These are phyloP conservation scores for Actinemys pallida DNA, from an alignment of 2,113 vertebrate species.

Conservation along the genomic window DNA sequence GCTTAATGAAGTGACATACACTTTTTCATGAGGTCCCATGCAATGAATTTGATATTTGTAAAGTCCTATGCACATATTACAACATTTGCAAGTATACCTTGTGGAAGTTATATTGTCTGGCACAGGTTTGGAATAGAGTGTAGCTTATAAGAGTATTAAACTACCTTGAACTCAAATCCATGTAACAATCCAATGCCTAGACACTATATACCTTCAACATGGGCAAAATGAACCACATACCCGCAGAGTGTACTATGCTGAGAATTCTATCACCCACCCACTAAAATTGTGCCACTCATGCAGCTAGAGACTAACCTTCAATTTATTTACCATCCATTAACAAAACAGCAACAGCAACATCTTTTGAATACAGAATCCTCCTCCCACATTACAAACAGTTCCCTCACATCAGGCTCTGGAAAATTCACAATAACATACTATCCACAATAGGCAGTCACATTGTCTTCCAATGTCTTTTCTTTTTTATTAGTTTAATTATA, in stretches of 20 bases:
- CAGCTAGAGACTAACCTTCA: neutral
- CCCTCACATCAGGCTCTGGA: neutral
- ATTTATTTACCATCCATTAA: neutral
- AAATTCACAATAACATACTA: neutral
- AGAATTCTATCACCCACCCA: neutral
- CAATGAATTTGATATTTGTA: neutral
- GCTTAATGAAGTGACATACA: neutral
- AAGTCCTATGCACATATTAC: neutral
- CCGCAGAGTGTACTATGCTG: neutral
- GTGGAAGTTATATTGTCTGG: neutral
- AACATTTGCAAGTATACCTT: neutral
- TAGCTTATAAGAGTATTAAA: neutral
- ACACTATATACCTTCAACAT: neutral
- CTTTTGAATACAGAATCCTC: neutral
- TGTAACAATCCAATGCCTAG: neutral
- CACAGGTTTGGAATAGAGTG: neutral
- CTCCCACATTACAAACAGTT: neutral
- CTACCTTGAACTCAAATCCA: neutral
- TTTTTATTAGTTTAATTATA: too few relatives aligned
- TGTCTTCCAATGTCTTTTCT: too few relatives aligned
- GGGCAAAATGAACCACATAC: neutral
- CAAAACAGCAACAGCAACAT: neutral
- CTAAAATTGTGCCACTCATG: neutral
- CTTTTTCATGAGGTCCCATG: neutral
- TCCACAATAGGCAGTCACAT: too few relatives aligned